These are phyloP conservation scores for Scolopax bukidnonensis DNA, from an alignment of 2,797 vertebrate species.

Conservation along the genomic window DNA sequence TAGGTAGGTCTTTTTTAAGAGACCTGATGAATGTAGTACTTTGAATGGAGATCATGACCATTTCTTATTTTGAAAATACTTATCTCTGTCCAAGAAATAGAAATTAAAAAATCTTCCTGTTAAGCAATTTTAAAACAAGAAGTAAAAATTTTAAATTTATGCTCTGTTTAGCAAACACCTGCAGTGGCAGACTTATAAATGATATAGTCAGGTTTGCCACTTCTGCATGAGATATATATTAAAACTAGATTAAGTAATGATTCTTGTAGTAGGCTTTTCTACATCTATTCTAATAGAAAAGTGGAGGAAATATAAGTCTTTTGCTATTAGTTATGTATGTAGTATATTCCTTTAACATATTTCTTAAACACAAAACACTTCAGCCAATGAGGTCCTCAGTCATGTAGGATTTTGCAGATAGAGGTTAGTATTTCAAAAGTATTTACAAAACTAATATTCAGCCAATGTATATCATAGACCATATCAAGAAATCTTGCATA, in stretches of 20 bases:
- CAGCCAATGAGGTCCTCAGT: background rate
- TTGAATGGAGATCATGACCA: background rate
- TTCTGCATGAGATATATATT: background rate
- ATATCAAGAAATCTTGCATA: background rate
- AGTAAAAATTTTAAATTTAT: constrained; percentile 12
- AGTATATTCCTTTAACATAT: background rate
- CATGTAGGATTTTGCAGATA: background rate
- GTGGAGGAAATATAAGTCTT: background rate
- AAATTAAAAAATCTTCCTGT: background rate
- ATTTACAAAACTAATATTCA: background rate
- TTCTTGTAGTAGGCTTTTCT: background rate
- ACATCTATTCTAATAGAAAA: background rate
- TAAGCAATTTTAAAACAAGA: background rate
- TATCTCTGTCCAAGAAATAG: background rate
- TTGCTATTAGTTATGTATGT: background rate
- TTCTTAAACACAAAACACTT: background rate
- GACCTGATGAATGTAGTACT: background rate
- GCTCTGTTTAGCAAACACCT: background rate
- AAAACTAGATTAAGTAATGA: background rate
- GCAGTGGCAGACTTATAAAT: background rate
- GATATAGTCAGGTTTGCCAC: background rate
- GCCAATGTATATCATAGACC: background rate
- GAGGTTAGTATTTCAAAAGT: background rate
- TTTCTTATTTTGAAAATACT: background rate
- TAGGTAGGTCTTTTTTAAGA: background rate